Percentiles rank a stretch among this genome's conserved stretches.
Conservation (phyloP, 2,888 invertebrate genomes). For the Lasioglossum calceatum region DNA sequence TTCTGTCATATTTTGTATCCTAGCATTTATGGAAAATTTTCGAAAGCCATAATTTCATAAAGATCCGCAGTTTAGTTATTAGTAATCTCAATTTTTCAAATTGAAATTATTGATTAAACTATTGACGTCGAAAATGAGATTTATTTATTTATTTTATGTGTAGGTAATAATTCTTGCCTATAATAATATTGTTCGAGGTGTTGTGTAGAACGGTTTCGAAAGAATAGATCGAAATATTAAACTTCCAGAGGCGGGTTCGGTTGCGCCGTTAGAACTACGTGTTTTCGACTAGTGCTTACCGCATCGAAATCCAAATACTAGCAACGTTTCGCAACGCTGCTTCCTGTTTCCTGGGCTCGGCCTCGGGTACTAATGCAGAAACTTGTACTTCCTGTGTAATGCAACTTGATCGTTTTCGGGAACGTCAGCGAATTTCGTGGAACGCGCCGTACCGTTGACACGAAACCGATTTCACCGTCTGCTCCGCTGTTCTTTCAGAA, state of each 20-base stretch:
- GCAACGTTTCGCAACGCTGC: constrained; percentile 77
- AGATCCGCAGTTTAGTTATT: too few species aligned
- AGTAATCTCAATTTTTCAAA: too few species aligned
- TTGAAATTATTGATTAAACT: too few species aligned
- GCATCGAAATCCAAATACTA: constrained; percentile 73
- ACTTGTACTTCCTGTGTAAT: constrained; percentile 76
- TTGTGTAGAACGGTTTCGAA: not conserved
- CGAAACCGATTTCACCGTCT: constrained; percentile 50
- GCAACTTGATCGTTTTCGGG: constrained; percentile 76
- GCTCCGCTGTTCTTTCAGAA: constrained; percentile 13
- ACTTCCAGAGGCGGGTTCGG: constrained; percentile 26
- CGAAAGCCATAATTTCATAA: too few species aligned
- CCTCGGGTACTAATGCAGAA: constrained; percentile 69
- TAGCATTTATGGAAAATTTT: too few species aligned
- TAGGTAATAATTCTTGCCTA: not conserved
- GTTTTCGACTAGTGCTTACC: constrained; percentile 70
- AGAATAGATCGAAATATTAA: constrained; percentile 28
- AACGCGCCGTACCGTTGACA: constrained; percentile 61
- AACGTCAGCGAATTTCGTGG: constrained; percentile 76
- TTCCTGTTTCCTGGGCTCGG: constrained; percentile 78
- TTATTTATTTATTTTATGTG: not conserved
- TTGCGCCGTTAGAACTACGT: constrained; percentile 38
- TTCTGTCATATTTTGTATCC: too few species aligned
- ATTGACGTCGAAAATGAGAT: not conserved
- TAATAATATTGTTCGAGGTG: not conserved